Evolutionary conservation across 2,797 vertebrate species (phyloP), one percentile per base, ranked within the genome.

Genomic region (Eurystomus glaucurus): DNA sequence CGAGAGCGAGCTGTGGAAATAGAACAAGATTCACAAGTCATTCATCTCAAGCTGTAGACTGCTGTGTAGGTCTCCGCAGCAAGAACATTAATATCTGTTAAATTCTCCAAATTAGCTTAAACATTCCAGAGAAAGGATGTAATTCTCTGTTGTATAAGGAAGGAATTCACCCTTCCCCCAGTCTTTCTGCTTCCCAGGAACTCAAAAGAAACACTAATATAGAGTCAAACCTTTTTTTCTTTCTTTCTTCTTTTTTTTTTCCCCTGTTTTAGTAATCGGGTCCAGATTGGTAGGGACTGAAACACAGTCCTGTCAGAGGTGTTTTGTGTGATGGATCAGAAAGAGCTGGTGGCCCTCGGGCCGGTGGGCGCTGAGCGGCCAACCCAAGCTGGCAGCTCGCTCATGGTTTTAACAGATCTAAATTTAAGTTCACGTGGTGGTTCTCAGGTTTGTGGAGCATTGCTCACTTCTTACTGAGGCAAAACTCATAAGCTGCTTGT

Each of bases 41-140:
- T 93, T 94, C 4, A 74, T 94, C 84, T 94, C 78, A 26, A 64
- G 75, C 75, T 85, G 68, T 25, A 51, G 86, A 83, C 60, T 87
- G 68, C 43, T 77, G 77, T 68, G 75, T 85, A 60, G 68, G 81
- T 89, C 66, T 92, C 78, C 2, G 8, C 66, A 91, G 88, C 70
- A 91, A 91, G 84, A 80, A 76, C 86, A 70, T 94, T 85, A 92
- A 58, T 96, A 87, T 95, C 90, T 96, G 86, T 50, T 95, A 92
- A 96, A 97, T 97, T 96, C 95, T 87, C 74, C 55, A 82, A 92
- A 97, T 96, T 93, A 94, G 74, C 78, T 93, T 96, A 70, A 96
- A 79, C 95, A 97, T 97, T 97, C 94, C 95, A 93, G 84, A 89
- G 94, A 82, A 91, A 87, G 68, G 70, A 93, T 92, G 92, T 96